These are phyloP conservation scores for Lophius piscatorius DNA, from an alignment of 2,113 vertebrate genomes.

Conservation along the genomic window DNA sequence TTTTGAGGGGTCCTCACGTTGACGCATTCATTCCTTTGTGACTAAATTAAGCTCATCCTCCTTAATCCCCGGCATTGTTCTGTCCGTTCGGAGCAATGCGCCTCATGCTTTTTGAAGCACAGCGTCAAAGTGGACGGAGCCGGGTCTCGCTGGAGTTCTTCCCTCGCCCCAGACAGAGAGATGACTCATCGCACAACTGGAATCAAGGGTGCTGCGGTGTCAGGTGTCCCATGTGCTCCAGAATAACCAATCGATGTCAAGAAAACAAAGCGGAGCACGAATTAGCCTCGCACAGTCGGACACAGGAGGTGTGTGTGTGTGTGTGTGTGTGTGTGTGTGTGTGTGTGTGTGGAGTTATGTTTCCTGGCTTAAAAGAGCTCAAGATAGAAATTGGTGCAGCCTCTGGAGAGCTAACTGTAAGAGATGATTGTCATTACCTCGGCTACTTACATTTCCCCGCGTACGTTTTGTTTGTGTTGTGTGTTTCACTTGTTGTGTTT, in stretches of 20 bases:
- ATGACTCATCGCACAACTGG: constrained; percentile 77
- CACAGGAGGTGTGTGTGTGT: constrained; percentile 43
- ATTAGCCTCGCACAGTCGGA: constrained; percentile 54
- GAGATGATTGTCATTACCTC: constrained; percentile 9
- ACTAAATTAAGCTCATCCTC: constrained; percentile 63
- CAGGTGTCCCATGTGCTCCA: constrained; percentile 66
- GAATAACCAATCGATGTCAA: constrained; percentile 78
- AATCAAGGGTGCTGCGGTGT: constrained; percentile 63
- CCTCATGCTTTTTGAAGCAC: constrained; percentile 38
- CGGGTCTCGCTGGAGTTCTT: constrained; percentile 63
- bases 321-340: constrained; percentile 49
- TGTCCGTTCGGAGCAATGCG: constrained; percentile 60
- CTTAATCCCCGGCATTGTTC: constrained; percentile 73
- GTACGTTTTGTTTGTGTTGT: neutral
- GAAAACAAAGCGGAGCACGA: constrained; percentile 67
- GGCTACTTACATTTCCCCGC: neutral
- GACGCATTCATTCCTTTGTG: constrained; percentile 39
- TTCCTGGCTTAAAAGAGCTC: constrained; percentile 37
- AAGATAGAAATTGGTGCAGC: constrained; percentile 13
- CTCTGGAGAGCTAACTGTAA: constrained; percentile 38
- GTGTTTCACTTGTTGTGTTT: neutral
- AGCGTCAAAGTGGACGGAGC: constrained; percentile 42
- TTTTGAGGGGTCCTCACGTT: constrained; percentile 27
- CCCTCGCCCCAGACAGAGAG: constrained; percentile 53
- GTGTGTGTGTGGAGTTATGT: constrained; percentile 42